Percentiles rank a stretch among this genome's conserved stretches.
Conservation (phyloP, 2,797 vertebrate species). For the Smutsia temminckii region DNA sequence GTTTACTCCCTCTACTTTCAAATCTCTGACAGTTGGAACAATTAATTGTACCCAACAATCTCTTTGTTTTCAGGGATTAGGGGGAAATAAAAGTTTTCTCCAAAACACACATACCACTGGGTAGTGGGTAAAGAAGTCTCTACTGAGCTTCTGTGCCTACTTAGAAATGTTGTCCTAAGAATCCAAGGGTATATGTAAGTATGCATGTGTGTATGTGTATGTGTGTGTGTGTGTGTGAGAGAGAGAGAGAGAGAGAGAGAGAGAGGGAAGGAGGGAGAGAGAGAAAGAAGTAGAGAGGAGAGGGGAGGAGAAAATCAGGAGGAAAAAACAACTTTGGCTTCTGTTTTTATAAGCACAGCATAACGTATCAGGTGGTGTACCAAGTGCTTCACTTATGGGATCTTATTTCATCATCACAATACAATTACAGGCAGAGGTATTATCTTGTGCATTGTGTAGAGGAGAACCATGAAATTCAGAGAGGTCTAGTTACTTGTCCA, state of each 20-base stretch:
- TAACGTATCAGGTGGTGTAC: neutral
- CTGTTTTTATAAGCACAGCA: neutral
- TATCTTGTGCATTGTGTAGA: neutral
- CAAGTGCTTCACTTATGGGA: neutral
- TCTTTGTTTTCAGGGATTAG: constrained; percentile 69
- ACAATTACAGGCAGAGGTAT: neutral
- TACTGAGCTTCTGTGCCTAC: neutral
- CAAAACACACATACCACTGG: constrained; percentile 17
- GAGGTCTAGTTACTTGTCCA: neutral
- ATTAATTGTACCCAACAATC: constrained; percentile 80
- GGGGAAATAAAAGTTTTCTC: neutral
- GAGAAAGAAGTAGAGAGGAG: too few relatives aligned
- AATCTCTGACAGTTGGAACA: constrained; percentile 78
- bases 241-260: neutral
- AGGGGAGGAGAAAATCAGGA: neutral
- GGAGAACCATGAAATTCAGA: neutral
- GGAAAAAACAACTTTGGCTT: neutral
- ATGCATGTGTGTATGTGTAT: neutral
- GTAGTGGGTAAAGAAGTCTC: neutral
- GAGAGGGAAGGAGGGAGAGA: too few relatives aligned
- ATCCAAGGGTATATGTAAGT: accelerated
- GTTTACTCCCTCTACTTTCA: constrained; percentile 81
- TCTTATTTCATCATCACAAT: neutral
- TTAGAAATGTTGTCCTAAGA: constrained; percentile 20
- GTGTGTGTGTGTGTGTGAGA: too few relatives aligned